Conservation (phyloP, 2,888 invertebrate species). For the Steinernema scapterisci region DNA sequence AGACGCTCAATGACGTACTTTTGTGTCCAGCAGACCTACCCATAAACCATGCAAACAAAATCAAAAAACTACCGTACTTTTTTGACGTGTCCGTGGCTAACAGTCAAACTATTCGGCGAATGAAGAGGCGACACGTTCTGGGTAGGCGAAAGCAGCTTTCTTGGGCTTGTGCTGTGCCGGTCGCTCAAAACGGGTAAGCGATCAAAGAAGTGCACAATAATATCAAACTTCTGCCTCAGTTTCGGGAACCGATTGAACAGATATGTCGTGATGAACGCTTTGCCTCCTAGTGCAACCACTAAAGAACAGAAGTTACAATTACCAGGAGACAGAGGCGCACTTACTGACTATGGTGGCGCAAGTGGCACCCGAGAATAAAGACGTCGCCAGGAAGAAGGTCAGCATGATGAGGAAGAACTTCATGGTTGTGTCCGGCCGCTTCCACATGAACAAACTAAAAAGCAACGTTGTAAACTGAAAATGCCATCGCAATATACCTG, state of each 20-base stretch:
- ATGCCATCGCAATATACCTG: slow-evolving; percentile 59
- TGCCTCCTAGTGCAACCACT: slow-evolving; percentile 68
- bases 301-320: not conserved
- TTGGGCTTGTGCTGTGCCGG: not conserved
- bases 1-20: too few relatives aligned
- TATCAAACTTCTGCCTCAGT: slow-evolving; percentile 68
- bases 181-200: slow-evolving; percentile 38
- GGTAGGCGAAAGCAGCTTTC: not conserved
- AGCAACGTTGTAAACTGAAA: not conserved
- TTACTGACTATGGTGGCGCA: slow-evolving; percentile 65
- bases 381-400: slow-evolving; percentile 64
- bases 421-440: slow-evolving; percentile 66
- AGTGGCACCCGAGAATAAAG: slow-evolving; percentile 62
- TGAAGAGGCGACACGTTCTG: not conserved
- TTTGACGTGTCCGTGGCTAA: not conserved
- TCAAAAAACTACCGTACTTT: not conserved
- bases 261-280: slow-evolving; percentile 71
- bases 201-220: slow-evolving; percentile 52
- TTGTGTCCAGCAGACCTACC: too few relatives aligned
- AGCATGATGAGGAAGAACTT: slow-evolving; percentile 65
- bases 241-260: slow-evolving; percentile 70
- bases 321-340: not conserved
- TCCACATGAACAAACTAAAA: slow-evolving; percentile 69
- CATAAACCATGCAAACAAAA: too few relatives aligned
- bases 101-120: not conserved